phyloP scores from a whole-genome alignment of 1,140 invertebrate genomes.

The Habropoda laboriosa region DNA sequence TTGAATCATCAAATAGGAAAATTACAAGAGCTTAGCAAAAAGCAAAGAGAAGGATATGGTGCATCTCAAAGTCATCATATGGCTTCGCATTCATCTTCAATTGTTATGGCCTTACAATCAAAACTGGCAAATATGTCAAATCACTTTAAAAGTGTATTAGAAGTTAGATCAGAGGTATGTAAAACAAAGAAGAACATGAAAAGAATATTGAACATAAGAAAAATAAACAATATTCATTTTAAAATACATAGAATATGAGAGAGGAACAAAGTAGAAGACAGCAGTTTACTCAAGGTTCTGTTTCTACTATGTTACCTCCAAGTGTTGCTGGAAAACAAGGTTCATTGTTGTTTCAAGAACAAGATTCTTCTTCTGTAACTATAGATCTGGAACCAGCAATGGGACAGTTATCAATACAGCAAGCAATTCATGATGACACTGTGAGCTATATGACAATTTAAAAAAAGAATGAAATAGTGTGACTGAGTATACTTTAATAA shows the following conservation, averaged over 20 bases:
- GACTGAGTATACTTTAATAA: conserved; percentile 13
- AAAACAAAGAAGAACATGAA: conserved; percentile 11
- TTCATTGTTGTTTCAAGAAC: conserved; percentile 85
- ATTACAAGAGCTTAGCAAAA: conserved; percentile 90
- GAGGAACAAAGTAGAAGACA: conserved; percentile 96
- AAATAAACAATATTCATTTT: not conserved
- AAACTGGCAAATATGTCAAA: conserved; percentile 98
- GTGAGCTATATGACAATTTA: conserved; percentile 72
- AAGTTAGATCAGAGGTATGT: conserved; percentile 90
- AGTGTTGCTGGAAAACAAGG: conserved; percentile 87
- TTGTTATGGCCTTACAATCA: conserved; percentile 96
- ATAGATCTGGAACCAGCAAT: conserved; percentile 87
- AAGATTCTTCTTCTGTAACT: conserved; percentile 86
- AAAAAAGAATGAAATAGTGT: not conserved
- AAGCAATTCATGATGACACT: conserved; percentile 91
- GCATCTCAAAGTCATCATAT: conserved; percentile 89
- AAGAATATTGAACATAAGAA: not conserved
- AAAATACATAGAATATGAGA: conserved; percentile 91
- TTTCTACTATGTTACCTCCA: conserved; percentile 88
- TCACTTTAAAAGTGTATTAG: conserved; percentile 95
- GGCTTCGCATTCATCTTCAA: conserved; percentile 97
- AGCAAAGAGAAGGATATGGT: conserved; percentile 83
- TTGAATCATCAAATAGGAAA: conserved; percentile 98
- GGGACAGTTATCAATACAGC: conserved; percentile 82
- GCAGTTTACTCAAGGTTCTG: conserved; percentile 93